Percentiles rank a stretch among this genome's conserved stretches.
phyloP scores from a whole-genome alignment of 2,797 vertebrate genomes.

The Margarornis squamiger region DNA sequence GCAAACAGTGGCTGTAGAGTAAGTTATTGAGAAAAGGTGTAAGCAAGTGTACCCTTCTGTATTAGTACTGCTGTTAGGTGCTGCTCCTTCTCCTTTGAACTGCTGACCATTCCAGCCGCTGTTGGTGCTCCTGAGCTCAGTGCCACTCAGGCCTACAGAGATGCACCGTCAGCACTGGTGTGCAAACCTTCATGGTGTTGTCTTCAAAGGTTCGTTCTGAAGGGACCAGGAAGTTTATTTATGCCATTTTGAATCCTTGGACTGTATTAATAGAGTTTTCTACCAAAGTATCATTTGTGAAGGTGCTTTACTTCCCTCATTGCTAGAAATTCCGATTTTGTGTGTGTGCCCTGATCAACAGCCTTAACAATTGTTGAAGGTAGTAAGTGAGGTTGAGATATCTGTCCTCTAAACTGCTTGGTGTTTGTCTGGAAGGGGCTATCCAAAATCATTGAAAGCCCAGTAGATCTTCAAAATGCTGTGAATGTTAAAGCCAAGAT shows the following conservation, averaged over 20 bases:
- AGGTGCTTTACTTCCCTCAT: background rate
- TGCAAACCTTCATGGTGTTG: background rate
- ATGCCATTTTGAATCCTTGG: background rate
- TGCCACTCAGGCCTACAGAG: background rate
- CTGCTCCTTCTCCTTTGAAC: background rate
- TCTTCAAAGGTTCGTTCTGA: background rate
- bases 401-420: rapidly evolving
- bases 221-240: background rate
- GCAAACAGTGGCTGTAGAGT: background rate
- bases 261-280: background rate
- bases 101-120: background rate
- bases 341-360: background rate
- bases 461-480: background rate
- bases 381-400: background rate
- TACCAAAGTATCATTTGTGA: background rate
- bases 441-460: background rate
- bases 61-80: background rate
- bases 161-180: background rate
- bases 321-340: background rate
- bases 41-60: background rate
- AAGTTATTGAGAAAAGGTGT: background rate
- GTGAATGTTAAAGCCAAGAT: background rate
- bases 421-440: background rate
- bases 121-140: background rate
- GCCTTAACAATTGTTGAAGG: background rate